These are phyloP conservation scores for Oopsacas minuta DNA, from an alignment of 37 sponge, comb jelly and placozoan genomes.

Conservation along the genomic window DNA sequence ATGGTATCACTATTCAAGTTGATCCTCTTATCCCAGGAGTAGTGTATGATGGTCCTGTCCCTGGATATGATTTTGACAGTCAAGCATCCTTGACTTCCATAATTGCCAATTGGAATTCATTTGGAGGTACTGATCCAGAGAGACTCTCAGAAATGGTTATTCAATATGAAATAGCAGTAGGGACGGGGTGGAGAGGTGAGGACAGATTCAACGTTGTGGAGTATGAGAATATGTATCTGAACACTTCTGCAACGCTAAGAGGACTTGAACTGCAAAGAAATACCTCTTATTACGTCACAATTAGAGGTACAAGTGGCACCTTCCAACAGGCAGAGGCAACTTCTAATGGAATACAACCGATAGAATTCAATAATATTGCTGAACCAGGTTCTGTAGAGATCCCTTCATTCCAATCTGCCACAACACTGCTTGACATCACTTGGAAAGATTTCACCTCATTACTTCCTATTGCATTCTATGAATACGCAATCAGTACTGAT, in stretches of 20 bases:
- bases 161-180: slow-evolving; percentile 54
- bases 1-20: slow-evolving; percentile 50
- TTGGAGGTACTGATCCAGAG: slow-evolving; percentile 47
- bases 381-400: slow-evolving; percentile 32
- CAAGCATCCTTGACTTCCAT: slow-evolving; percentile 40
- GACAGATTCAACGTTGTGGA: slow-evolving; percentile 54
- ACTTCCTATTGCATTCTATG: slow-evolving; percentile 49
- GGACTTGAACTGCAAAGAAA: slow-evolving; percentile 31
- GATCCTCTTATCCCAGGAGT: slow-evolving; percentile 30
- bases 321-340: slow-evolving; percentile 45
- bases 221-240: slow-evolving; percentile 39
- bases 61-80: slow-evolving; percentile 44
- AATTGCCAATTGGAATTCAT: slow-evolving; percentile 38
- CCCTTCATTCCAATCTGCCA: slow-evolving; percentile 31
- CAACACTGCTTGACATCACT: slow-evolving; percentile 19
- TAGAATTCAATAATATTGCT: slow-evolving; percentile 27
- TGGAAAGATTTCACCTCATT: slow-evolving; percentile 62
- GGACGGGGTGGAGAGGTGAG: slow-evolving; percentile 36
- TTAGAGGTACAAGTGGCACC: slow-evolving; percentile 50
- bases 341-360: slow-evolving; percentile 51
- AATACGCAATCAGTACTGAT: slow-evolving; percentile 44
- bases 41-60: slow-evolving; percentile 50
- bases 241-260: slow-evolving; percentile 27
- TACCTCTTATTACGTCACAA: slow-evolving; percentile 54
- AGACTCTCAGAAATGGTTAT: slow-evolving; percentile 29